Base-by-base conservation (phyloP, 2,113 vertebrate species). In the Pygoscelis antarcticus region DNA sequence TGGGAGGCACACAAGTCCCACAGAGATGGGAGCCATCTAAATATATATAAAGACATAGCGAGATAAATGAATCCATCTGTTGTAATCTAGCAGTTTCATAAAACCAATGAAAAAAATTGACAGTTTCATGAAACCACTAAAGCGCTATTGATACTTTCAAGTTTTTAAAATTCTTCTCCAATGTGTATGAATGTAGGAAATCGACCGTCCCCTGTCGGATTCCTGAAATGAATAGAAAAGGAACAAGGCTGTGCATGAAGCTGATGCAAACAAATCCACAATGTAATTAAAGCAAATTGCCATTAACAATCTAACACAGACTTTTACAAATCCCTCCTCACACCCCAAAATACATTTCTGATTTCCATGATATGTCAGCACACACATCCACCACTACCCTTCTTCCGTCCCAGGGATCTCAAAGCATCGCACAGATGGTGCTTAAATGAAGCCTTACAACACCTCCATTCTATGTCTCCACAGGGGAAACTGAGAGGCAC, bases 11-110 rank as follows among this genome's bases (percentile, higher is more conserved):
- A 78, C 26, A 57, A 87, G 65, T 75, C 40, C 57, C 75, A 75
- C 89, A 76, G 81, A 95, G 65, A 94, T 47, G 57, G 74, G 47
- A 93, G 83, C 57, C 61, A 76, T 75, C 83, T 94, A 91, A 84
- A 78, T 82, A 84, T 66, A 75, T 66, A 66, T 71, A 55, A 90
- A 89, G 60, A 55, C 60, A 71, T 6, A 49, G 69, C 6, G 11
- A 70, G 65, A 92, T 95, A 92, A 96, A 94, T 74, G 75, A 89
- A 91, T 80, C 72, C 91, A 95, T 94, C 74, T 96, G 51, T 74
- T 96, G 87, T 75, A 75, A 96, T 60, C 68, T 86, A 74, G 27
- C 66, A 82, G 83, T 75, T 92, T 58, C 87, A 87, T 58, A 87
- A 89, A 92, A 74, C 58, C 55, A 92, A 64, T 75, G 32, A 14